Conservation (phyloP, 2,797 vertebrate genomes). For the Parauchenoglanis punctatus region DNA sequence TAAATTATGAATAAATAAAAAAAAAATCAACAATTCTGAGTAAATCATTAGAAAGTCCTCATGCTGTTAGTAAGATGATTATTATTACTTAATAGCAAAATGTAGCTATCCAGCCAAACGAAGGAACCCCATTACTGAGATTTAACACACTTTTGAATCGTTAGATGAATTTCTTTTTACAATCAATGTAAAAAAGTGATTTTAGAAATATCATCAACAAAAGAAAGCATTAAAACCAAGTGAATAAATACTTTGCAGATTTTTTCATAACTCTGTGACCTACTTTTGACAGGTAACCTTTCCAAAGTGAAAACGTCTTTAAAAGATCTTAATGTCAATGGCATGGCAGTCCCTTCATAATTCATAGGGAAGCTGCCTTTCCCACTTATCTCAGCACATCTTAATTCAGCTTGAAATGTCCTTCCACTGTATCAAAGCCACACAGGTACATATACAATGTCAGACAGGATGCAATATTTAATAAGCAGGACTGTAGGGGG, state of each 20-base stretch:
- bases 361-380: constrained; percentile 68
- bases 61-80: not conserved
- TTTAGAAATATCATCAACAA: not conserved
- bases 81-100: not conserved
- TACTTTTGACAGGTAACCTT: not conserved
- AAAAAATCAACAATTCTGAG: not conserved
- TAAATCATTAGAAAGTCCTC: not conserved
- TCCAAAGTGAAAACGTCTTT: constrained; percentile 63
- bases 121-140: no score
- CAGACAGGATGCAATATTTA: constrained; percentile 55
- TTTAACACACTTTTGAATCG: not conserved
- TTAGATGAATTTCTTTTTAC: not conserved
- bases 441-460: constrained; percentile 31
- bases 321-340: constrained; percentile 67
- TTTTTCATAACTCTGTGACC: not conserved
- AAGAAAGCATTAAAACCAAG: not conserved
- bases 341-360: constrained; percentile 73
- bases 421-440: constrained; percentile 50
- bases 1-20: not conserved
- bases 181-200: not conserved
- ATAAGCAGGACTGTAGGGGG: constrained; percentile 36
- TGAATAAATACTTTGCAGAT: not conserved
- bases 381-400: constrained; percentile 65
- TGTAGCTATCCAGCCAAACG: not conserved
- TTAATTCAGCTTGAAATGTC: constrained; percentile 67